Base-by-base conservation (phyloP, 1,140 invertebrate species). In the Macrostomum lignano region DNA sequence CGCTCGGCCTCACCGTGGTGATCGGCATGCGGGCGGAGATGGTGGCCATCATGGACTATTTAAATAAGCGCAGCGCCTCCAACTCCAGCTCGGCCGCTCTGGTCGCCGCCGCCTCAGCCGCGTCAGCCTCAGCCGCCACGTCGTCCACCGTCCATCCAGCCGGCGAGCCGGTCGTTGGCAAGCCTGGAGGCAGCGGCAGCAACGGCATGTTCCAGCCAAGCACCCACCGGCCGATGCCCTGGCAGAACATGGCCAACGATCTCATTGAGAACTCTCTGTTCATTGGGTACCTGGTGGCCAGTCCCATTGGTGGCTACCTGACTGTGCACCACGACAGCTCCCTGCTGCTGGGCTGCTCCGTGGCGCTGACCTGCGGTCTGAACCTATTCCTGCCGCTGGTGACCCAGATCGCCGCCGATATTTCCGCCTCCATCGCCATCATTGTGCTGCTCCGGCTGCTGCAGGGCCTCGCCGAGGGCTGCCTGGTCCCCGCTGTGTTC, bases 11-110 rank as follows among this genome's bases (percentile, higher is more conserved):
- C 10, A 33, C 32, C 4, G 17, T 33, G 10, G 32, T 33, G 4
- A 33, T 33, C 26, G 32, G 32, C 10, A 33, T 33, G 32, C 20
- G 32, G 17, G 24, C 32, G 13, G 32, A 33, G 26, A 33, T 33
- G 32, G 14, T 33, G 11, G 32, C 22, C 9, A 33, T 33, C 17
- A 20, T 33, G 14, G 17, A 19, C 10, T 11, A 33, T 14, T 21
- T 33, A 20, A 33, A 33, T 30, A 33, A 33, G 10, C 32, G 26
- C 10, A 33, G 32, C 26, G 26, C 15, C 9, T 15, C 9, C 15
- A 28, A 28, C 7, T 24, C 19, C 3, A 17, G 19, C 19, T 28
- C 26, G 7, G 19, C 15, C 15, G 19, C 3, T 3, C 15, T 7
- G 15, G 19, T 28, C 9, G 26, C 15, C 19, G n/a, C n/a, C n/a